Conservation (phyloP, 2,888 invertebrate species). For the Acleris emargana region DNA sequence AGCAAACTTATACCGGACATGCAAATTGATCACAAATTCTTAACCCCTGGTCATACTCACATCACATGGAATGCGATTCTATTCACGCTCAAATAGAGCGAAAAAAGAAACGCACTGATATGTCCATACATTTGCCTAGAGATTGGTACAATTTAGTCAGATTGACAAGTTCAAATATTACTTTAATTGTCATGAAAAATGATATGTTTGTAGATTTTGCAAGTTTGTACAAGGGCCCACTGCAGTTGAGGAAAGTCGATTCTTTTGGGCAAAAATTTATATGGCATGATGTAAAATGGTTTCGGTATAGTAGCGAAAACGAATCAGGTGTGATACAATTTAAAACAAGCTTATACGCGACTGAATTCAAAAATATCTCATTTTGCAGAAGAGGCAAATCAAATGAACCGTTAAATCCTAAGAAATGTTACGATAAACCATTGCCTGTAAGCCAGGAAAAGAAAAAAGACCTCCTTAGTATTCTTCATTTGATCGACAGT, state of each 20-base stretch:
- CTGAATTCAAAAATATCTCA: no score
- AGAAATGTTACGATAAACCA: constrained; percentile 22
- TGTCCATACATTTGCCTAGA: constrained; percentile 27
- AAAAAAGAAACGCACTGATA: no score
- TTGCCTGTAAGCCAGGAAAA: constrained; percentile 29
- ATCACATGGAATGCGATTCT: no score
- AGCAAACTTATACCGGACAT: constrained; percentile 10
- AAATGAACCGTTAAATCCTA: constrained; percentile 27
- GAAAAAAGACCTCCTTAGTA: constrained; percentile 14
- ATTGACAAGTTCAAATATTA: constrained; percentile 24
- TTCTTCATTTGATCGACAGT: constrained; percentile 12
- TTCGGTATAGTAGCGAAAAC: no score
- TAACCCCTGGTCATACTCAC: no score
- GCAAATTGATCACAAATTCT: no score
- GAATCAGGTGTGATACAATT: no score
- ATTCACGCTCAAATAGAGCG: no score
- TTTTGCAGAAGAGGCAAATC: constrained; percentile 31
- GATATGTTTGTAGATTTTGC: constrained; percentile 21
- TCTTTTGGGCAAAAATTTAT: constrained; percentile 31
- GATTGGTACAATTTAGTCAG: constrained; percentile 29
- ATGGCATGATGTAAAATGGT: constrained; percentile 36
- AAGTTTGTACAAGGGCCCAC: constrained; percentile 29
- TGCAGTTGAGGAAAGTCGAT: constrained; percentile 35
- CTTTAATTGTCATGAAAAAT: constrained; percentile 24
- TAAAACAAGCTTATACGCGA: no score